Percentiles rank a stretch among this genome's conserved stretches.
phyloP scores from a whole-genome alignment of 2,888 invertebrate genomes.

The Chloroclysta siterata region DNA sequence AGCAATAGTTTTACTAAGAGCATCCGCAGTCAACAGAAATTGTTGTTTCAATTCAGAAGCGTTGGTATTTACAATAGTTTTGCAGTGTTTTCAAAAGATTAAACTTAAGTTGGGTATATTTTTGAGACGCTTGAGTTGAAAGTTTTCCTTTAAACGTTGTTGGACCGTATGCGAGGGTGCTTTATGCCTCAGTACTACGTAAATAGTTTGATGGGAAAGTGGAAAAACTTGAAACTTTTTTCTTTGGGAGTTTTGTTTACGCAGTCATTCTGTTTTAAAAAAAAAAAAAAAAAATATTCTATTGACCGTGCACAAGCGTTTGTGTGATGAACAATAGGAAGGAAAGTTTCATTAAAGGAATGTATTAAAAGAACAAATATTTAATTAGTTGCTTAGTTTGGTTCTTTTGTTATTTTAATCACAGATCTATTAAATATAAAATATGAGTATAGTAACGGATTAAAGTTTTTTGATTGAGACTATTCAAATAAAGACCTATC shows the following conservation, averaged over 20 bases:
- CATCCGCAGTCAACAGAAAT: slow-evolving; percentile 46
- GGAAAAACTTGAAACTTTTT: not conserved
- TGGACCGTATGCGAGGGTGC: slow-evolving; percentile 24
- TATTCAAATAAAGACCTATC: too few relatives aligned
- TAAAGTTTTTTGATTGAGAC: too few relatives aligned
- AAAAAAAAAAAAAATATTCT: too few relatives aligned
- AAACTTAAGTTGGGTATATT: slow-evolving; percentile 80
- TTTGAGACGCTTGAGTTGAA: slow-evolving; percentile 72
- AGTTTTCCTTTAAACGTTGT: slow-evolving; percentile 47
- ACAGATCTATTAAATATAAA: too few relatives aligned
- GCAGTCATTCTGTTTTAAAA: too few relatives aligned
- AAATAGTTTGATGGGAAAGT: slow-evolving; percentile 15
- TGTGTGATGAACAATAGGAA: too few relatives aligned
- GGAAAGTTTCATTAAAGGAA: too few relatives aligned
- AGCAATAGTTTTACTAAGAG: slow-evolving; percentile 27
- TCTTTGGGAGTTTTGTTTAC: not conserved
- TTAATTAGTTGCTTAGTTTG: too few relatives aligned
- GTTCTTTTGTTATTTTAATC: too few relatives aligned
- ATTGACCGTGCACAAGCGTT: too few relatives aligned
- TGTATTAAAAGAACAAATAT: too few relatives aligned
- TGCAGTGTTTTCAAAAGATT: slow-evolving; percentile 74
- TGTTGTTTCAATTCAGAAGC: slow-evolving; percentile 52
- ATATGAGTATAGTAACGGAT: too few relatives aligned
- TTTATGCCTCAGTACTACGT: slow-evolving; percentile 12
- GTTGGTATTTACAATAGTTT: slow-evolving; percentile 74